Evolutionary conservation across 2,888 invertebrate genomes (phyloP).

Genomic region (Chaetoderma sp.): DNA sequence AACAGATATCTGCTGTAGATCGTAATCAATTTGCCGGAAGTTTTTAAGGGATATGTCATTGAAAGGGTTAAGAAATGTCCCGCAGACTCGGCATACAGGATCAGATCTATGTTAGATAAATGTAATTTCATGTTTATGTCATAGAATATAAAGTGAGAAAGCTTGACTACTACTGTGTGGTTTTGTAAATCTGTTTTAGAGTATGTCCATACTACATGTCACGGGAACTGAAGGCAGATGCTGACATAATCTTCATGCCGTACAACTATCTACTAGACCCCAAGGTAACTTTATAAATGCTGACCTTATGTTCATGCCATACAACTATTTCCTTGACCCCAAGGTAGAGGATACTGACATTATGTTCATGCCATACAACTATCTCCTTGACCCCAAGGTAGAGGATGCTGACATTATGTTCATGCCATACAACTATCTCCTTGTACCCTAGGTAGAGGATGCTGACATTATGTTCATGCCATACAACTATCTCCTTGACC

Average conservation of each 20-base stretch:
- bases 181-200: constrained; percentile 66
- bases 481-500: constrained; percentile 96
- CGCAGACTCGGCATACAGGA: too few species aligned
- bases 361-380: constrained; percentile 98
- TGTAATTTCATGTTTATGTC: too few species aligned
- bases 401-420: constrained; percentile 90
- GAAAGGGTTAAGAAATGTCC: too few species aligned
- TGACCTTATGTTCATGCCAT: background rate
- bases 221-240: constrained; percentile 84
- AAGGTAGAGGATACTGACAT: constrained; percentile 95
- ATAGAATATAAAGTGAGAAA: too few species aligned
- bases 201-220: constrained; percentile 96
- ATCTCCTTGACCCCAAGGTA: constrained; percentile 88
- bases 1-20: too few species aligned
- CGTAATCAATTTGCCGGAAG: too few species aligned
- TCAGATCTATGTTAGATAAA: too few species aligned
- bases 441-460: constrained; percentile 86
- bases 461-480: constrained; percentile 98
- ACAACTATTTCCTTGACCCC: too few species aligned
- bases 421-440: constrained; percentile 97
- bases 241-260: constrained; percentile 97
- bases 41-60: too few species aligned
- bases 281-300: constrained; percentile 70
- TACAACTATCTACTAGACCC: constrained; percentile 98
- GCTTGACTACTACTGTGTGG: too few species aligned